Conservation (phyloP, 2,797 vertebrate genomes). For the Typhlichthys eigenmanni region DNA sequence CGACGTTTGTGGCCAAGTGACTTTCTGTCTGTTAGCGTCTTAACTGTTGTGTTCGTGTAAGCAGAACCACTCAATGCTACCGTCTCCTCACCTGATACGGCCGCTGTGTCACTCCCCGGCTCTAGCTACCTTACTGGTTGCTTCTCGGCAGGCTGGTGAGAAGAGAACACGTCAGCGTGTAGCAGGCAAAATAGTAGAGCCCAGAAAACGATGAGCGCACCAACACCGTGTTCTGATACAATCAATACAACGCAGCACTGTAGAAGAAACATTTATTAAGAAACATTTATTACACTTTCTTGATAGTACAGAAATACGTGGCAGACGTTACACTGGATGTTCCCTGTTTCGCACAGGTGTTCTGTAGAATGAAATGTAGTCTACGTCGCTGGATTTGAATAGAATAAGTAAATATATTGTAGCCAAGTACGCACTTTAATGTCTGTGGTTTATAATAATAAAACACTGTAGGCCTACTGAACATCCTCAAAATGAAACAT, state of each 20-base stretch:
- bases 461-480: constrained; percentile 55
- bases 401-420: neutral
- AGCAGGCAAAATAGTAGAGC: constrained; percentile 42
- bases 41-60: neutral
- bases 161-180: constrained; percentile 80
- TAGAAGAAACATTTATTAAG: too few species aligned
- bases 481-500: constrained; percentile 57
- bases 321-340: too few species aligned
- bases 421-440: constrained; percentile 53
- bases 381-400: too few species aligned
- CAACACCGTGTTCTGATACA: too few species aligned
- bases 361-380: too few species aligned
- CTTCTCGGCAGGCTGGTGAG: constrained; percentile 62
- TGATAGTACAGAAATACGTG: too few species aligned
- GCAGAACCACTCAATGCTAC: constrained; percentile 22
- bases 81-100: constrained; percentile 75
- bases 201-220: constrained; percentile 18
- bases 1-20: neutral
- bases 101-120: constrained; percentile 81
- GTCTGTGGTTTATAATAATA: constrained; percentile 50
- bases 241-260: too few species aligned
- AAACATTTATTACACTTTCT: too few species aligned
- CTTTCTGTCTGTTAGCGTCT: accelerated
- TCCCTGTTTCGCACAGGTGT: too few species aligned
- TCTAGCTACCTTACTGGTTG: constrained; percentile 68